These are phyloP conservation scores for Drosophila formosana DNA, from an alignment of 2,888 invertebrate species.

Conservation along the genomic window DNA sequence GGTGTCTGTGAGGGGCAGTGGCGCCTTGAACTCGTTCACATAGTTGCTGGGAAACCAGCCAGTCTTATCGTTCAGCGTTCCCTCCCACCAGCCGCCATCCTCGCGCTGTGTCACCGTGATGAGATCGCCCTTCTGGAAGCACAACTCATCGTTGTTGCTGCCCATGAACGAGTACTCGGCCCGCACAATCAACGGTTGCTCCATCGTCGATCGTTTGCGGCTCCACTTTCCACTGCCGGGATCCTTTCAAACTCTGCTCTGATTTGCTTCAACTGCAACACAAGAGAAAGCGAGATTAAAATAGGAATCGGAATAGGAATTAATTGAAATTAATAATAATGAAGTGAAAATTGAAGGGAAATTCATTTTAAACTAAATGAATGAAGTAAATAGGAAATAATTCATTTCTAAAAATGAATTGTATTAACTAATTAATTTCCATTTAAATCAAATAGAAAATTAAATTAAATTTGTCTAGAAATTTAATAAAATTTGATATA, in stretches of 20 bases:
- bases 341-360: too few relatives aligned
- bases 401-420: too few relatives aligned
- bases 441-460: too few relatives aligned
- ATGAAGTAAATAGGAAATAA: too few relatives aligned
- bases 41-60: constrained; percentile 99
- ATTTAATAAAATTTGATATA: too few relatives aligned
- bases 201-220: constrained; percentile 67
- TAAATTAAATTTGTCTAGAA: too few relatives aligned
- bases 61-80: constrained; percentile 96
- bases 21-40: constrained; percentile 93
- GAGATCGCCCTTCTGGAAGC: constrained; percentile 97
- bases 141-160: constrained; percentile 98
- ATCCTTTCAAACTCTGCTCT: constrained; percentile 48
- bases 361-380: too few relatives aligned
- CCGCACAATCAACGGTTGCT: constrained; percentile 89
- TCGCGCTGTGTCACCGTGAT: constrained; percentile 98
- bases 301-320: not conserved
- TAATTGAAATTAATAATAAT: not conserved
- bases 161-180: constrained; percentile 97
- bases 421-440: too few relatives aligned
- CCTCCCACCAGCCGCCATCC: constrained; percentile 99
- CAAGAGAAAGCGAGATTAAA: not conserved
- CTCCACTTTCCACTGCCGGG: constrained; percentile 13
- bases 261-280: constrained; percentile 62
- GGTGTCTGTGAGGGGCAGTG: constrained; percentile 87